Evolutionary conservation across 2,888 invertebrate genomes (phyloP), one percentile per base, ranked within the genome.

Genomic region (Eurois occulta): DNA sequence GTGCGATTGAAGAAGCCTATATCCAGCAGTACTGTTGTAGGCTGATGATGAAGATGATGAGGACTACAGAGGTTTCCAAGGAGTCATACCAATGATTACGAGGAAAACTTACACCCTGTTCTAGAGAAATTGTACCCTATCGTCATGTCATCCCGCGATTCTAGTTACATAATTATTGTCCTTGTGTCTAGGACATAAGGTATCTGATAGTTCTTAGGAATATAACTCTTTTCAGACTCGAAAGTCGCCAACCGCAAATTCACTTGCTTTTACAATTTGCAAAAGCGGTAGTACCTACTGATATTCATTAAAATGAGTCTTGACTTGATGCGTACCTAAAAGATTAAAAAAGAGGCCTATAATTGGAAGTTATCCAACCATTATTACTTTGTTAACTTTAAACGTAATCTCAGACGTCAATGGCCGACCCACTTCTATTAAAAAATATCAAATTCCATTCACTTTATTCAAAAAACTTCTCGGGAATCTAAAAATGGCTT

Each of bases 401-500:
- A 28, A n/a, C 3, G n/a, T 16, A 32, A 16, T 21, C 13, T 46
- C 35, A 64, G 35, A 46, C 32, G 2, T 32, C 16, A 64, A 65
- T 65, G 18, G 2, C 2, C 8, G 16, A 41, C 52, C 18, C 21
- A 78, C 32, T 69, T 77, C 8, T 10, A 72, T 62, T 11, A 16
- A 52, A 78, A 52, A 67, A 1, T 60, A 43, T 21, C 28, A 62
- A 46, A 24, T 16, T 67, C 43, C 38, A 75, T 67, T 76, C 24
- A 52, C 10, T 2, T 32, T 62, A 38, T 62, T 28, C 24, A 72
- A 46, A 78, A 67, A 72, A 28, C 28, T 43, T 65, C 38, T 65
- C 38, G 13, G 21, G 13, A 13, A 76, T 64, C 66, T 52, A 76
- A 82, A 75, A 79, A 67, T 55, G 21, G n/a, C n/a, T 82, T 76